A percentile compares a stretch with the other conserved stretches of the same genome.
phyloP scores from a whole-genome alignment of 2,888 invertebrate genomes.

The Nematopogon swammerdamellus region DNA sequence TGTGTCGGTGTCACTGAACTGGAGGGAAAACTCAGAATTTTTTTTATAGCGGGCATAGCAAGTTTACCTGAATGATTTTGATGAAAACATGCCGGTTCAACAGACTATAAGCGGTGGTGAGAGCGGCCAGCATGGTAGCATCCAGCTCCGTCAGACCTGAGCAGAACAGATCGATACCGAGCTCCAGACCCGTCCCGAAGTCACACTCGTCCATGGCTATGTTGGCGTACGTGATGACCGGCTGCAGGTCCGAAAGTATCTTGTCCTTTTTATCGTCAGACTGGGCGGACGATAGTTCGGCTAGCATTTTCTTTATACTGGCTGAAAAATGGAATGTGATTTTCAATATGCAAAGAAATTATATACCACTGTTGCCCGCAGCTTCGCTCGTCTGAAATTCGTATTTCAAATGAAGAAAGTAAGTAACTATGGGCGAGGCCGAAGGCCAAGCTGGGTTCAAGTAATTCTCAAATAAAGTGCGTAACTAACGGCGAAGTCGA shows the following conservation, averaged over 20 bases:
- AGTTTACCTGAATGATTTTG: conserved; percentile 61
- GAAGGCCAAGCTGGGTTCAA: too few relatives aligned
- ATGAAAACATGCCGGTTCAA: conserved; percentile 69
- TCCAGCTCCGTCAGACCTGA: conserved; percentile 70
- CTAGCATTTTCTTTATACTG: conserved; percentile 65
- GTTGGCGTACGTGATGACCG: conserved; percentile 76
- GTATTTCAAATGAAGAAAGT: too few relatives aligned
- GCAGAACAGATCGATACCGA: conserved; percentile 82
- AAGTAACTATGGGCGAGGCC: too few relatives aligned
- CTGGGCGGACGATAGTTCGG: conserved; percentile 59
- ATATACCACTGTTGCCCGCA: too few relatives aligned
- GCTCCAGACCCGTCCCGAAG: conserved; percentile 89
- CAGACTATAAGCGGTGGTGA: conserved; percentile 74
- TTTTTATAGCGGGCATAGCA: too few relatives aligned
- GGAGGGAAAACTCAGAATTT: too few relatives aligned
- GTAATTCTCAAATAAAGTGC: too few relatives aligned
- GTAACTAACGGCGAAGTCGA: too few relatives aligned
- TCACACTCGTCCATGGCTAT: conserved; percentile 95
- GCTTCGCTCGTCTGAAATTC: too few relatives aligned
- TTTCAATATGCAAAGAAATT: not conserved
- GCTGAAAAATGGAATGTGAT: conserved; percentile 37
- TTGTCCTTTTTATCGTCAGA: conserved; percentile 56
- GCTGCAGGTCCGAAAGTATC: conserved; percentile 69
- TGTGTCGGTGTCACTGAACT: too few relatives aligned
- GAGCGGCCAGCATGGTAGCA: conserved; percentile 57